phyloP scores from a whole-genome alignment of 1,140 invertebrate species.

The Diuraphis noxia region DNA sequence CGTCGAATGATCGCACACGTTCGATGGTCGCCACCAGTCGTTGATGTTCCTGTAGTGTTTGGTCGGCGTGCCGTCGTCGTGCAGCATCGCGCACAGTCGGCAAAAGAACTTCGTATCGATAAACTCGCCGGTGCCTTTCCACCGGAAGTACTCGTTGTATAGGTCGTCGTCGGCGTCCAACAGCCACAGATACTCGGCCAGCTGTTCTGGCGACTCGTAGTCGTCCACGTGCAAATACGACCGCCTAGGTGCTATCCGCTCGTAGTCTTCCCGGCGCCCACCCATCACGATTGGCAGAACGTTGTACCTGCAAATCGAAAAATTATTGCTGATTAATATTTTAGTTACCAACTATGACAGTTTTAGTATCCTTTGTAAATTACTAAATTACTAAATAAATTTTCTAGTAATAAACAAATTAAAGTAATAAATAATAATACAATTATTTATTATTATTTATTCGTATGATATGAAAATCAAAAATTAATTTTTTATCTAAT shows the following conservation, averaged over 20 bases:
- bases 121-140: conserved; percentile 89
- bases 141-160: conserved; percentile 91
- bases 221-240: conserved; percentile 94
- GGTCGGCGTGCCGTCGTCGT: conserved; percentile 69
- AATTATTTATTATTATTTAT: no score
- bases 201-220: conserved; percentile 79
- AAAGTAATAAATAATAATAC: no score
- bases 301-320: conserved; percentile 69
- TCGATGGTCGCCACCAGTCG: conserved; percentile 81
- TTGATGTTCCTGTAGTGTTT: conserved; percentile 82
- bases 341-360: not conserved
- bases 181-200: conserved; percentile 82
- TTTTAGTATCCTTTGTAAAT: not conserved
- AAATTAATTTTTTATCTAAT: no score
- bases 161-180: conserved; percentile 83
- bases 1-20: conserved; percentile 65
- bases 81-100: conserved; percentile 88
- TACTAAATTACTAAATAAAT: not conserved
- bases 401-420: no score
- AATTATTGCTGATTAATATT: not conserved
- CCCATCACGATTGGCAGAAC: conserved; percentile 95
- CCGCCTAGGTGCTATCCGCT: conserved; percentile 79
- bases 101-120: conserved; percentile 96
- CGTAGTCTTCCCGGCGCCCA: conserved; percentile 86
- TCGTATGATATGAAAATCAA: no score